phyloP scores from a whole-genome alignment of 2,888 invertebrate genomes.

The Latrodectus elegans region DNA sequence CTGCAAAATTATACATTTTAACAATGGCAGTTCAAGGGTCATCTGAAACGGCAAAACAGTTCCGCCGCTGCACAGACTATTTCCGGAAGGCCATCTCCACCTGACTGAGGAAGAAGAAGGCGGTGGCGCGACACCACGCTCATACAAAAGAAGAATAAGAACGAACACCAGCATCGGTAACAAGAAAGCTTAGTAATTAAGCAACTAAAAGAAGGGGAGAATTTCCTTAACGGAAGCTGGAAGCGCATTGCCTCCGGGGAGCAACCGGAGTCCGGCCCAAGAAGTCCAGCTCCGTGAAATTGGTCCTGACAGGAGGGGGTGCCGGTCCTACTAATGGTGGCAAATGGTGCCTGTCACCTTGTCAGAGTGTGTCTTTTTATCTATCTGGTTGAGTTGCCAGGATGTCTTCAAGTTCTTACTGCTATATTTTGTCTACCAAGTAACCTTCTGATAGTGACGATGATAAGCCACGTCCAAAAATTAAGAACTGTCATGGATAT shows the following conservation, averaged over 20 bases:
- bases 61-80: no score
- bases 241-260: conserved; percentile 43
- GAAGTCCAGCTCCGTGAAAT: conserved; percentile 67
- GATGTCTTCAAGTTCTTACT: conserved; percentile 6
- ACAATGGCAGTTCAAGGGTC: no score
- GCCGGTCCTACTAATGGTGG: conserved; percentile 63
- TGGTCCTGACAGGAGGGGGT: conserved; percentile 65
- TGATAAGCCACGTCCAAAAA: no score
- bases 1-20: no score
- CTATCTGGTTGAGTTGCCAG: conserved; percentile 37
- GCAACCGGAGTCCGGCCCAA: conserved; percentile 38
- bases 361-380: conserved; percentile 63
- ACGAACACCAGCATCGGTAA: conserved; percentile 4
- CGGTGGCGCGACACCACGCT: not conserved
- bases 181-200: conserved; percentile 57
- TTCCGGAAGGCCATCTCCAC: not conserved
- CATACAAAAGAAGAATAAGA: conserved; percentile 23
- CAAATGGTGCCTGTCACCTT: conserved; percentile 67
- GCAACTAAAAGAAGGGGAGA: conserved; percentile 43
- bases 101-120: conserved; percentile 10
- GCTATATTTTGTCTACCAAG: no score
- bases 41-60: no score
- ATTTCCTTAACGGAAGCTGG: conserved; percentile 65
- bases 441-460: no score
- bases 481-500: no score